Evolutionary conservation across 53 echinoderm and acorn worm species (phyloP).

Genomic region (Luidia sarsii): DNA sequence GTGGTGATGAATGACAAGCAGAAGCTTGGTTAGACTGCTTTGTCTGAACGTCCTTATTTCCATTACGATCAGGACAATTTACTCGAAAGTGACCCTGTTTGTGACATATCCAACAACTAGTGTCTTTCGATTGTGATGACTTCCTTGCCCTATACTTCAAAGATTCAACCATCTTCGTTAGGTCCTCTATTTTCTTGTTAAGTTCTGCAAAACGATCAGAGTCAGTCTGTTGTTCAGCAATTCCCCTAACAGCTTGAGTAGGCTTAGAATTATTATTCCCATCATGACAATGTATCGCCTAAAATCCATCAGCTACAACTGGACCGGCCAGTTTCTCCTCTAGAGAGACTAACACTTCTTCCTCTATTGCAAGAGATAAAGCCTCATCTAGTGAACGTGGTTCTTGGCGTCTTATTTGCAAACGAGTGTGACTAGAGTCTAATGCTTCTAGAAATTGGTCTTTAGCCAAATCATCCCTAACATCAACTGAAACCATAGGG

Average conservation of each 20-base stretch:
- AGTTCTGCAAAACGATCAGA: background rate
- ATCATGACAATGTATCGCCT: too few species aligned
- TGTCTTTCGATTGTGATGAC: background rate
- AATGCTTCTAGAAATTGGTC: conserved; percentile 21
- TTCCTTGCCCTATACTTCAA: background rate
- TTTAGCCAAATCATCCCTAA: conserved; percentile 12
- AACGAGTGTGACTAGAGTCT: conserved; percentile 11
- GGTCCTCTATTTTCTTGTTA: background rate
- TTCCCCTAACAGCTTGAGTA: background rate
- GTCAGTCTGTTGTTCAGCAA: background rate
- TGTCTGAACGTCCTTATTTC: too few species aligned
- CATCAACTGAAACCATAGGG: background rate
- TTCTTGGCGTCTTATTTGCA: background rate
- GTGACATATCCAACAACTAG: conserved; percentile 9
- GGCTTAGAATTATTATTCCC: too few species aligned
- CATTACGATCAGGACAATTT: background rate
- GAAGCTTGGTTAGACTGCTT: too few species aligned
- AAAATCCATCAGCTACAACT: too few species aligned
- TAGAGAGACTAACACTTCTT: conserved; percentile 18
- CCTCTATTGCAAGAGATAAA: background rate
- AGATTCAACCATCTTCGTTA: background rate
- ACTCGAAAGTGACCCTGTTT: background rate
- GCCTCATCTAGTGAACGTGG: conserved; percentile 3
- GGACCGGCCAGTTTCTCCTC: background rate
- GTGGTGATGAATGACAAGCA: too few species aligned